Base-by-base conservation (phyloP, 2,797 vertebrate species). In the Rhinophrynus dorsalis region DNA sequence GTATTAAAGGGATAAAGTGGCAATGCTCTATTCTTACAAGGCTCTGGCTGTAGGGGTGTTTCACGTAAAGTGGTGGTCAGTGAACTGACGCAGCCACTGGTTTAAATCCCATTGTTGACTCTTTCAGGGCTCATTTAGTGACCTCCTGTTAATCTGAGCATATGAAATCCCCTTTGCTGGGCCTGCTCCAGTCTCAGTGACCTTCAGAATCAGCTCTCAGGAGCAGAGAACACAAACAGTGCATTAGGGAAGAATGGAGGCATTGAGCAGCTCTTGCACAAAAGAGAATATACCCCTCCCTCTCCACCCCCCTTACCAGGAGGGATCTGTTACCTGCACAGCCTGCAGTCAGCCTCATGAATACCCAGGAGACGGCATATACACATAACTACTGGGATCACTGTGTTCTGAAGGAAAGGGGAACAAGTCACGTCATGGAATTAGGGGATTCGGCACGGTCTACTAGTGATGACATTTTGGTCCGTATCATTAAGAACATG, bases 191-290 rank as follows among this genome's bases (percentile, higher is more conserved):
- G 37, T 26, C 33, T 17, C 6, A 26, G 54, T 73, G 69, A 73
- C 69, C 69, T 73, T 73, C 68, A 72, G 24, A n/a, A 29, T 37
- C 37, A 7, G 58, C 56, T 61, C 57, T 20, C 54, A 35, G 58
- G 29, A 57, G 33, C 51, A 10, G 58, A 33, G 37, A 75, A 68
- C 58, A 60, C n/a, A 70, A 70, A 38, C 45, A 68, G 38, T 32
- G 42, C 74, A 68, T 70, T 70, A 61, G 20, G 54, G 55, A 72
- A 72, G 74, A 76, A 68, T 51, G 56, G 63, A 63, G 62, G 3
- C 12, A 24, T 67, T 79, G 6, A 67, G 18, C 10, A 11, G 45
- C 27, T 9, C 12, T 1, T 7, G 52, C 21, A 72, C 68, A 72
- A 72, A 72, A 51, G 69, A 56, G 21, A 73, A 68, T 45, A 10